Conservation (phyloP, 2,888 invertebrate species). For the Mayetiola destructor region DNA sequence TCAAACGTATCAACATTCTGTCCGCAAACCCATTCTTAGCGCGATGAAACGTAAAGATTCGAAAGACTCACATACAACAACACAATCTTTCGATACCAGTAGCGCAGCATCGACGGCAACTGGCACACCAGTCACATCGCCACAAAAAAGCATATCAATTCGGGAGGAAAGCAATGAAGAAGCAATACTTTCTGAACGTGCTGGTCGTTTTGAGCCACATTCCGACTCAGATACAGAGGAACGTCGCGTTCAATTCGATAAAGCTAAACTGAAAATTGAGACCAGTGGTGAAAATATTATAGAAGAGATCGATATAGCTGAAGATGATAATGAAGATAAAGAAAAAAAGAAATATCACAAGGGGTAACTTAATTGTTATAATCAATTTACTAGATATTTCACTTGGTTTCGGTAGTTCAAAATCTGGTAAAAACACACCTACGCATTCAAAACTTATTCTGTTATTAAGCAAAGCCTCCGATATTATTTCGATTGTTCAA, state of each 20-base stretch:
- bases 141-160: constrained; percentile 9
- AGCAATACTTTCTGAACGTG: constrained; percentile 35
- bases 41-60: constrained; percentile 17
- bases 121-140: constrained; percentile 16
- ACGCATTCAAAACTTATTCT: too few relatives aligned
- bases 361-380: constrained; percentile 12
- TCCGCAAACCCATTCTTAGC: constrained; percentile 27
- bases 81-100: background rate
- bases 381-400: background rate
- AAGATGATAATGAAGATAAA: constrained; percentile 25
- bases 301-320: constrained; percentile 26
- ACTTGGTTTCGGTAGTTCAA: too few relatives aligned
- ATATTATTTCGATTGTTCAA: too few relatives aligned
- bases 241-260: constrained; percentile 39
- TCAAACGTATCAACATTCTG: constrained; percentile 47
- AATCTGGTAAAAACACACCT: too few relatives aligned
- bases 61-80: background rate
- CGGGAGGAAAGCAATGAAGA: constrained; percentile 23
- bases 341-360: constrained; percentile 16
- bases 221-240: constrained; percentile 34
- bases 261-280: constrained; percentile 29
- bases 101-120: constrained; percentile 15
- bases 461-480: too few relatives aligned
- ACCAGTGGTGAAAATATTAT: constrained; percentile 20
- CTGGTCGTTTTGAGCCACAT: constrained; percentile 32